A percentile compares a stretch with the other conserved stretches of the same genome.
These are phyloP conservation scores for Tapera naevia DNA, from an alignment of 2,797 vertebrate species.

Conservation along the genomic window DNA sequence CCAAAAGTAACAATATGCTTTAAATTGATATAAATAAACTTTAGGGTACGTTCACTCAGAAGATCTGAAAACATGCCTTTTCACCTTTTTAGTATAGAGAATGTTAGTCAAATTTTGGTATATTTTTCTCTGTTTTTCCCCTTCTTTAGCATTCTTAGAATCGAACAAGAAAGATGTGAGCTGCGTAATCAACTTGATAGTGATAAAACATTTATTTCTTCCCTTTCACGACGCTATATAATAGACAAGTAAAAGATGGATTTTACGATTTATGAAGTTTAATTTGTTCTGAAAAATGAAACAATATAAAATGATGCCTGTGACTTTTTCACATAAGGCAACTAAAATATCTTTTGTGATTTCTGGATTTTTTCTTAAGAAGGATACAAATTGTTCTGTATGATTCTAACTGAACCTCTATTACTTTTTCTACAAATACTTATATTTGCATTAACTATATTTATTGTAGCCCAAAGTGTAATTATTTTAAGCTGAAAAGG, in stretches of 20 bases:
- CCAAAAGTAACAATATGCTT: background rate
- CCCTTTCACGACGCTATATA: conserved; percentile 21
- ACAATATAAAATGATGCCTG: conserved; percentile 9
- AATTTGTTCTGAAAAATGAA: conserved; percentile 59
- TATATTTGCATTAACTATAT: background rate
- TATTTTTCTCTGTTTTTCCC: background rate
- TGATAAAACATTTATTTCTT: conserved; percentile 63
- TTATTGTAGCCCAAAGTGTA: background rate
- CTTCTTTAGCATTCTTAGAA: background rate
- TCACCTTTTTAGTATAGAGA: background rate
- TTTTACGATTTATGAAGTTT: conserved; percentile 42
- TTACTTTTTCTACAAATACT: background rate
- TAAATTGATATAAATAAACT: background rate
- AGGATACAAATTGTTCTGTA: background rate
- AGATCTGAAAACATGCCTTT: background rate
- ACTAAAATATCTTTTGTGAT: conserved; percentile 19
- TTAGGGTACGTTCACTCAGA: background rate
- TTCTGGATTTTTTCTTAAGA: background rate
- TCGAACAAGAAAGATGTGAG: background rate
- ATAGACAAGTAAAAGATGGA: conserved; percentile 19
- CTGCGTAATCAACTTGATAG: conserved; percentile 39
- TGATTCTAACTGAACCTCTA: background rate
- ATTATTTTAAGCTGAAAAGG: background rate
- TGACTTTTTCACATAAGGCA: background rate
- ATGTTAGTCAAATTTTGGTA: background rate